A percentile compares a stretch with the other conserved stretches of the same genome.
Conservation (phyloP, 2,888 invertebrate genomes). For the Lasioglossum malachurum region DNA sequence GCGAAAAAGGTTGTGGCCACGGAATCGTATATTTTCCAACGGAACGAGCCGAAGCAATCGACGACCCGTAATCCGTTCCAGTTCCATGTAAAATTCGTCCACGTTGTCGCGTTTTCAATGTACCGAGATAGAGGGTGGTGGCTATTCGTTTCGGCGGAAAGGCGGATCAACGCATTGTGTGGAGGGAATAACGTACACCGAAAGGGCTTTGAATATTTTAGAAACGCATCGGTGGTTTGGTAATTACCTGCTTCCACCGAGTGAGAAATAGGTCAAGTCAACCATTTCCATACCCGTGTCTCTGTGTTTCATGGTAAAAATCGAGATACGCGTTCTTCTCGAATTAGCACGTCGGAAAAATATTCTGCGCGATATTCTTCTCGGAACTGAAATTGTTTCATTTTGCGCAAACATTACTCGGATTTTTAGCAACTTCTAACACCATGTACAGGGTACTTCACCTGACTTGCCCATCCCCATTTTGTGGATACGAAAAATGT, state of each 20-base stretch:
- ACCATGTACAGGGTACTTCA: not conserved
- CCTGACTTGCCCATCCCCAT: too few relatives aligned
- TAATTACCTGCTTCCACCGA: constrained; percentile 2
- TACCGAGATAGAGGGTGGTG: not conserved
- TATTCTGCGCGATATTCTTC: not conserved
- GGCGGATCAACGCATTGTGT: constrained; percentile 1
- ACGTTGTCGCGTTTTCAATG: constrained; percentile 21
- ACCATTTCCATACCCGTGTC: not conserved
- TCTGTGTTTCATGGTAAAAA: not conserved
- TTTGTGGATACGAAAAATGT: too few relatives aligned
- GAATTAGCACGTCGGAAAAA: not conserved
- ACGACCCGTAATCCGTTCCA: constrained; percentile 30
- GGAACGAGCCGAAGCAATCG: constrained; percentile 31
- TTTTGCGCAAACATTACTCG: not conserved
- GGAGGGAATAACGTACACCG: not conserved
- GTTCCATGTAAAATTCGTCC: constrained; percentile 28
- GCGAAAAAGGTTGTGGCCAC: not conserved
- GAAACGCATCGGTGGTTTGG: constrained; percentile 21
- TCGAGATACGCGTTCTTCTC: not conserved
- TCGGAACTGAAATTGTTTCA: not conserved
- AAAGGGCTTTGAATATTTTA: constrained; percentile 34
- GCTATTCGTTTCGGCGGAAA: constrained; percentile 8
- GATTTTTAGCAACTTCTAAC: not conserved
- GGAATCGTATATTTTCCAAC: constrained; percentile 22
- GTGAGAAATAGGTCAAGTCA: not conserved